Conservation (phyloP, 37 sponge, comb jelly and placozoan genomes). For the Agelas oroides region DNA sequence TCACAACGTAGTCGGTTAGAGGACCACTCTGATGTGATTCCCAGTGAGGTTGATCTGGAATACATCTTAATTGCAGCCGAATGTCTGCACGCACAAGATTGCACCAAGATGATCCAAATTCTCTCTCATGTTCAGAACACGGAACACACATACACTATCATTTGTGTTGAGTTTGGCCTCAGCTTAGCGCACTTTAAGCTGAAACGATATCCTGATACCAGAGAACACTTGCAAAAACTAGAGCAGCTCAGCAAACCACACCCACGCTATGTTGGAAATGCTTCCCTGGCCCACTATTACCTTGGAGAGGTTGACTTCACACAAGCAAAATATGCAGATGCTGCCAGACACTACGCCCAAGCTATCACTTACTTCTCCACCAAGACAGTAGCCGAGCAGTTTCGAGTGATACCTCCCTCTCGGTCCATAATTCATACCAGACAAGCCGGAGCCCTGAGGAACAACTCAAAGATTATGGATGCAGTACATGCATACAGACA, state of each 20-base stretch:
- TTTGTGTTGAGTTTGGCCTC: slow-evolving; percentile 44
- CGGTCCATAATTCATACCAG: slow-evolving; percentile 40
- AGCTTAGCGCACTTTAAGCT: slow-evolving; percentile 67
- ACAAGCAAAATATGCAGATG: slow-evolving; percentile 4
- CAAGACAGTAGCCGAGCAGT: slow-evolving; percentile 12
- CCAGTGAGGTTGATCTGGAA: too few relatives aligned
- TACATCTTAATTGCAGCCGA: slow-evolving; percentile 16
- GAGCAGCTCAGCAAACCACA: background rate
- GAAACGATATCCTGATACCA: slow-evolving; percentile 12
- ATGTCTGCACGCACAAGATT: slow-evolving; percentile 67
- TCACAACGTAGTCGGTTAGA: too few relatives aligned
- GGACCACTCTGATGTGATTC: too few relatives aligned
- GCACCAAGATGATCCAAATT: slow-evolving; percentile 27
- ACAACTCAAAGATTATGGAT: slow-evolving; percentile 54
- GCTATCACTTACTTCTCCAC: slow-evolving; percentile 11
- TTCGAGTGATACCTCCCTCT: slow-evolving; percentile 26
- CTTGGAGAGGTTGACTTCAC: slow-evolving; percentile 50
- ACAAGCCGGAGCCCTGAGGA: slow-evolving; percentile 34
- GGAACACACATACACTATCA: background rate
- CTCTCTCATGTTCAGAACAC: background rate
- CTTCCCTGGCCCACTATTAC: slow-evolving; percentile 46
- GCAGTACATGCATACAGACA: slow-evolving; percentile 50
- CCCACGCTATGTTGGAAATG: background rate
- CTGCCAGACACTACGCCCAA: slow-evolving; percentile 26
- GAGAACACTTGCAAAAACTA: slow-evolving; percentile 1